These are phyloP conservation scores for Isichthys henryi DNA, from an alignment of 2,113 vertebrate genomes.

Conservation along the genomic window DNA sequence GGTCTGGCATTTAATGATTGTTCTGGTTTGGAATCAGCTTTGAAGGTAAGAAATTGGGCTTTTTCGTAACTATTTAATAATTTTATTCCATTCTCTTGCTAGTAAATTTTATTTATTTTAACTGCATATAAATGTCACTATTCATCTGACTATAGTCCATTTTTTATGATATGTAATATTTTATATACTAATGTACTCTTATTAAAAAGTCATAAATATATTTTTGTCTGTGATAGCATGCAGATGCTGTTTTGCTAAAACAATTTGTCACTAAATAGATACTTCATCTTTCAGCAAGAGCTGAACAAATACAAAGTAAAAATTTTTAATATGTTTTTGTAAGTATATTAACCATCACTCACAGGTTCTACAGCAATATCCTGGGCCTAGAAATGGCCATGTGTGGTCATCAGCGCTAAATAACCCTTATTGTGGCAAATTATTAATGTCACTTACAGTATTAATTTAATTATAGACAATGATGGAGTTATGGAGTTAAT, in stretches of 20 bases:
- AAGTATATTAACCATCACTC: background rate
- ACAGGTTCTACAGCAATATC: background rate
- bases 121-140: background rate
- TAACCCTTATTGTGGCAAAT: background rate
- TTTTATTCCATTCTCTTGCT: background rate
- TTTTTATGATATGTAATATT: background rate
- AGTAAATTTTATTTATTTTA: background rate
- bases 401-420: background rate
- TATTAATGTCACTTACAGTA: background rate
- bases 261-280: background rate
- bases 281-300: background rate
- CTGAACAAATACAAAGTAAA: background rate
- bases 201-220: background rate
- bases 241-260: background rate
- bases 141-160: background rate
- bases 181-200: background rate
- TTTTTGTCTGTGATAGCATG: background rate
- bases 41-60: constrained; percentile 57
- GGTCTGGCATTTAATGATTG: constrained; percentile 64
- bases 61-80: background rate
- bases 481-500: background rate
- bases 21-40: constrained; percentile 65
- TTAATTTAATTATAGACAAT: background rate
- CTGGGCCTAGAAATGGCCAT: background rate
- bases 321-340: background rate